These are phyloP conservation scores for Andrena praecox DNA, from an alignment of 2,888 invertebrate species.

Conservation along the genomic window DNA sequence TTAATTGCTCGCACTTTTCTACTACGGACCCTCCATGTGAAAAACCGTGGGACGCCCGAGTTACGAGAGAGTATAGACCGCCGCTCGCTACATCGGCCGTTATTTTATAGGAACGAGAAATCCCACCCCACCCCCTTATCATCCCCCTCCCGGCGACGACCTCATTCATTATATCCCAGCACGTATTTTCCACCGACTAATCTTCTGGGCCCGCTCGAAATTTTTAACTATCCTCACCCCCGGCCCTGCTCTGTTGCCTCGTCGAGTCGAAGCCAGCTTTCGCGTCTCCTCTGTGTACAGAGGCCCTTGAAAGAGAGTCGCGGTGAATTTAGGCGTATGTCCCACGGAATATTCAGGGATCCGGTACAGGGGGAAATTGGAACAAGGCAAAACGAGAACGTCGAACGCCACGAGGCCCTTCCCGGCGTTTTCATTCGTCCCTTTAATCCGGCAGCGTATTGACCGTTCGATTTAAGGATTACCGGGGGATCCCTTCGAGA, in stretches of 20 bases:
- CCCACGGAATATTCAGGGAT: neutral
- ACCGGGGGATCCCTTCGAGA: slow-evolving; percentile 51
- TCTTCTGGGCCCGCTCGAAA: slow-evolving; percentile 21
- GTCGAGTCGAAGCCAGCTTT: neutral
- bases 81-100: slow-evolving; percentile 28
- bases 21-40: slow-evolving; percentile 29
- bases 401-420: neutral
- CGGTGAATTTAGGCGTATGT: neutral
- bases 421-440: neutral
- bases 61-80: slow-evolving; percentile 33
- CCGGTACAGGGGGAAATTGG: neutral
- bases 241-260: neutral
- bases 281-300: neutral
- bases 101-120: slow-evolving; percentile 48
- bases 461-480: slow-evolving; percentile 59
- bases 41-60: slow-evolving; percentile 39
- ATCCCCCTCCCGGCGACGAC: neutral
- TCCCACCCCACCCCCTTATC: neutral
- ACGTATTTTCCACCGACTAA: slow-evolving; percentile 39
- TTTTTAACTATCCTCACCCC: slow-evolving; percentile 31
- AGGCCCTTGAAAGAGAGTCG: neutral
- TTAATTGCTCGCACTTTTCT: slow-evolving; percentile 64
- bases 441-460: slow-evolving; percentile 8
- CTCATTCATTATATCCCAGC: slow-evolving; percentile 46
- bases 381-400: neutral